Conservation (phyloP, 2,888 invertebrate species). For the Campoletis raptor region DNA sequence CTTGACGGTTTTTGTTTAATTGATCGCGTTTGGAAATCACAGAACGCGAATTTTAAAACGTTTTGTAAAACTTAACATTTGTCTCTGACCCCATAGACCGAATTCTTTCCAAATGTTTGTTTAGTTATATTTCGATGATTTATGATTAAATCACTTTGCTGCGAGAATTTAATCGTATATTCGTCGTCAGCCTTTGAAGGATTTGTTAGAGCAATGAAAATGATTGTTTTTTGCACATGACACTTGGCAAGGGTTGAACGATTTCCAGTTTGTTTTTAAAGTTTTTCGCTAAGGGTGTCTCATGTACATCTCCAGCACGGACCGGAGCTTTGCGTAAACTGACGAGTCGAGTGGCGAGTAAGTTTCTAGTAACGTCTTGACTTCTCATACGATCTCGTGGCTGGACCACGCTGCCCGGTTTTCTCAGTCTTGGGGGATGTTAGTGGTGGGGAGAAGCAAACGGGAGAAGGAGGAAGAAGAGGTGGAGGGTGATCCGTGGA, state of each 20-base stretch:
- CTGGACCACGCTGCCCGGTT: conserved; percentile 83
- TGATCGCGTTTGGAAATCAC: neutral
- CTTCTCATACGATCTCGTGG: conserved; percentile 79
- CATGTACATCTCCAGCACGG: conserved; percentile 71
- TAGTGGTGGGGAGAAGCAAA: conserved; percentile 58
- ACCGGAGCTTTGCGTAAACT: conserved; percentile 82
- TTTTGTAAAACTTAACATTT: neutral
- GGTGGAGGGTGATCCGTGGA: conserved; percentile 52
- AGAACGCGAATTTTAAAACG: neutral
- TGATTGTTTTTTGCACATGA: conserved; percentile 3
- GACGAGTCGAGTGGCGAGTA: conserved; percentile 72
- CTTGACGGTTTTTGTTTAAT: neutral
- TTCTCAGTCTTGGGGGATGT: conserved; percentile 77
- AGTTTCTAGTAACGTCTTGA: conserved; percentile 73
- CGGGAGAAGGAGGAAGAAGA: conserved; percentile 1
- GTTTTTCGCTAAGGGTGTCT: conserved; percentile 9
- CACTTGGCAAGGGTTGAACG: conserved; percentile 26
- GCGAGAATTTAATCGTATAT: neutral
- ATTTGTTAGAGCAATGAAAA: neutral
- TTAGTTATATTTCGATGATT: neutral
- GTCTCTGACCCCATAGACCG: neutral
- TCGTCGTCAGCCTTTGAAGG: neutral
- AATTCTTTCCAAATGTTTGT: neutral
- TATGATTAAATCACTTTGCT: neutral
- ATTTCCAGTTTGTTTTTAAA: conserved; percentile 8